phyloP scores from a whole-genome alignment of 2,113 vertebrate genomes.

The Gyps fulvus region DNA sequence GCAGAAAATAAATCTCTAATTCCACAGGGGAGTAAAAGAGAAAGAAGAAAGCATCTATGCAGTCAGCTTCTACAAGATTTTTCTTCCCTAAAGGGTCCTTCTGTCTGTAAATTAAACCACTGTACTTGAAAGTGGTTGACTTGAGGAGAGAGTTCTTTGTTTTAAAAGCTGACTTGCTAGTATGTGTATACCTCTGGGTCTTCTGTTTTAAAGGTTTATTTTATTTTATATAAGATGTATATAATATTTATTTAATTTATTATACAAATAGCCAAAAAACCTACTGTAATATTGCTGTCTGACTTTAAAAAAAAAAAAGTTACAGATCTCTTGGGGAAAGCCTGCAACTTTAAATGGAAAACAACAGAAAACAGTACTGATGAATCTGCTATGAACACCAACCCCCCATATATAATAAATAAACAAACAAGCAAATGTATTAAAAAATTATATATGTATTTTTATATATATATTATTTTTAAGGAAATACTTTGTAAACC shows the following conservation, averaged over 20 bases:
- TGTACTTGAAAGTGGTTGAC: neutral
- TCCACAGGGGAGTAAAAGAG: neutral
- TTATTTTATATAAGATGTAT: neutral
- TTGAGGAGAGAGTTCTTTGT: neutral
- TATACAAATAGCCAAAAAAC: neutral
- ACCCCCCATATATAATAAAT: neutral
- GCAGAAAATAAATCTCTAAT: slow-evolving; percentile 7
- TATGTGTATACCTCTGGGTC: neutral
- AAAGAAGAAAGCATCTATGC: neutral
- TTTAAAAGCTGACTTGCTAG: neutral
- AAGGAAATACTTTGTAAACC: neutral
- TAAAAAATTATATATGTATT: no score
- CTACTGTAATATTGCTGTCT: neutral
- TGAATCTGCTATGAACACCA: neutral
- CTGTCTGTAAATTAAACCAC: slow-evolving; percentile 13
- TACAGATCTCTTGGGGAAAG: neutral
- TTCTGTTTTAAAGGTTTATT: neutral
- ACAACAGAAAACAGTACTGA: neutral
- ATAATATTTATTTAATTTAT: neutral
- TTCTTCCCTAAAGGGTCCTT: slow-evolving; percentile 16
- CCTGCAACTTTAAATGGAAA: neutral
- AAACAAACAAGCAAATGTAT: neutral
- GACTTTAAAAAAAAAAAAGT: neutral
- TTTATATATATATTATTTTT: neutral
- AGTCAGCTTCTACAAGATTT: neutral